phyloP scores from a whole-genome alignment of 1,140 invertebrate species.

The Megalonaias nervosa region DNA sequence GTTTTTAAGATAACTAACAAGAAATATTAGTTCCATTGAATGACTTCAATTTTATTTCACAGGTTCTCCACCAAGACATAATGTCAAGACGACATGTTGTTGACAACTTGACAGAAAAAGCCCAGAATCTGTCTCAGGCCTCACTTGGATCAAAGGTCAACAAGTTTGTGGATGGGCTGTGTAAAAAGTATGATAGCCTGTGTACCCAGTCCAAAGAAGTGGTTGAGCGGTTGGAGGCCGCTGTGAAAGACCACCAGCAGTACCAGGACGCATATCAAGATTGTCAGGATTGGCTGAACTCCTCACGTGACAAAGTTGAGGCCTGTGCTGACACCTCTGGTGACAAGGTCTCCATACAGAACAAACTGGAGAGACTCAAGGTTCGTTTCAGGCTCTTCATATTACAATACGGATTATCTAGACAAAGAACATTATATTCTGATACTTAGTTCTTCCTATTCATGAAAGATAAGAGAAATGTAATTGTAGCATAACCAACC shows the following conservation, averaged over 20 bases:
- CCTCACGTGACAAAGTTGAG: slow-evolving; percentile 86
- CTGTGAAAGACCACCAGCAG: slow-evolving; percentile 88
- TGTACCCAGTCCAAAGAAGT: slow-evolving; percentile 90
- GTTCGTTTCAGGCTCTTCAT: slow-evolving; percentile 60
- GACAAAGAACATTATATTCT: too few relatives aligned
- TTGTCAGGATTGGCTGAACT: slow-evolving; percentile 90
- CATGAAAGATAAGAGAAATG: too few relatives aligned
- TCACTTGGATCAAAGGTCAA: slow-evolving; percentile 71
- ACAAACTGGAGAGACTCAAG: slow-evolving; percentile 90
- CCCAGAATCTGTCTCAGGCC: slow-evolving; percentile 85
- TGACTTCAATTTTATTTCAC: slow-evolving; percentile 8
- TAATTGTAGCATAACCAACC: too few relatives aligned
- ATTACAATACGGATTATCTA: too few relatives aligned
- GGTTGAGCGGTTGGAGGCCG: slow-evolving; percentile 86
- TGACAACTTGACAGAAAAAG: slow-evolving; percentile 92
- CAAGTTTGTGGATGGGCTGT: slow-evolving; percentile 91
- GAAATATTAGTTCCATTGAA: too few relatives aligned
- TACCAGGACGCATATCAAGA: slow-evolving; percentile 93
- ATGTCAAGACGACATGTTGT: slow-evolving; percentile 91
- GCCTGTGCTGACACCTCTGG: slow-evolving; percentile 90
- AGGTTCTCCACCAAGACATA: slow-evolving; percentile 92
- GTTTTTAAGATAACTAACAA: too few relatives aligned
- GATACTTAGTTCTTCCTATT: too few relatives aligned
- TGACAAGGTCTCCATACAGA: slow-evolving; percentile 89
- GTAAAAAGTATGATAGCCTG: slow-evolving; percentile 90